Evolutionary conservation across 1,140 invertebrate species (phyloP), one percentile per base, ranked within the genome.

Genomic region (Drosophila sturtevanti): DNA sequence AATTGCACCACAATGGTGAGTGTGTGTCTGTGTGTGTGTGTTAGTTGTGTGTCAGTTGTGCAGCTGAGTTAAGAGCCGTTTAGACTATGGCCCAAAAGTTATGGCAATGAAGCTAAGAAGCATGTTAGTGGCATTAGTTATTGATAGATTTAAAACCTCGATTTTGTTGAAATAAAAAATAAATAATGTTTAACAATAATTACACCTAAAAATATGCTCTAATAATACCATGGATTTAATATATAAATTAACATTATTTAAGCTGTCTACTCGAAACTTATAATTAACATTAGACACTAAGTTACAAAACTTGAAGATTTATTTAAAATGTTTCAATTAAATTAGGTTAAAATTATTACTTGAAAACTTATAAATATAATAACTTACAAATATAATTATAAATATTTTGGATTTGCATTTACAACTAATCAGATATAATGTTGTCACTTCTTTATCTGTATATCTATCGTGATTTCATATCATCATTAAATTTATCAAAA

Each of bases 1-100:
- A 86, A 86, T 86, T 86, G 79, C 79, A 79, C 75, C 27, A 31
- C 27, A 31, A 31, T 31, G 1, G 24, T 24, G 2, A 2, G 24
- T 24, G 4, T 24, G 24, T 85, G 86, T 85, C n/a, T n/a, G 86
- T 85, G 73, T 55, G 44, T 16, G 14, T 21, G 44, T 18, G 44
- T 31, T 2, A 4, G 16, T 10, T 48, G 16, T 48, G 44, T 48
- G 44, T 44, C 55, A 60, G 48, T 44, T 66, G 72, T 59, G 35
- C 61, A 37, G 51, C 59, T 66, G 55, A 64, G 64, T 75, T 75
- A 74, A 34, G 63, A 75, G 56, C 18, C 64, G 72, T 76, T 76
- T 74, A 44, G 37, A 68, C 27, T 31, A 44, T 41, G 63, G 56
- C 27, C 37, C n/a, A 61, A 67, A 41, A 76, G 58, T 76, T 76